Conservation (phyloP, 1,140 invertebrate species). For the Orchesella cincta region DNA sequence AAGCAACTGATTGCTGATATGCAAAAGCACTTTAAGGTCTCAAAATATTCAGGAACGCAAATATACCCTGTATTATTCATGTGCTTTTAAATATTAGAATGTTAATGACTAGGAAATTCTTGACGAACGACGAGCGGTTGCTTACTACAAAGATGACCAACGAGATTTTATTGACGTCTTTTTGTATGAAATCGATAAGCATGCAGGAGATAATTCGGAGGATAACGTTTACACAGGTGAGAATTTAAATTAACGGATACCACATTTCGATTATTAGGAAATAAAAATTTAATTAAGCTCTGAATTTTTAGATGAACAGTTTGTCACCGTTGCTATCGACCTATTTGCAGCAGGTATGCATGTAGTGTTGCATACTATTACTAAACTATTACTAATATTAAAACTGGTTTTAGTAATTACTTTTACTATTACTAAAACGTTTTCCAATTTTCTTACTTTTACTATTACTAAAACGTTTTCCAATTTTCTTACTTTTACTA, state of each 20-base stretch:
- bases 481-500: no score
- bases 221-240: slow-evolving; percentile 27
- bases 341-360: slow-evolving; percentile 57
- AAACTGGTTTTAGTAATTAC: no score
- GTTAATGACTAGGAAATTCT: slow-evolving; percentile 37
- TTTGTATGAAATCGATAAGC: slow-evolving; percentile 53
- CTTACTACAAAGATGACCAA: slow-evolving; percentile 52
- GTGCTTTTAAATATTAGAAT: neutral
- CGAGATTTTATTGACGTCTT: slow-evolving; percentile 59
- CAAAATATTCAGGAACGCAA: neutral
- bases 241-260: neutral
- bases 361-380: no score
- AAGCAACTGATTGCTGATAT: slow-evolving; percentile 26
- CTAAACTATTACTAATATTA: no score
- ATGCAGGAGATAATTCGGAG: slow-evolving; percentile 2
- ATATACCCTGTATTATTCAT: neutral
- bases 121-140: slow-evolving; percentile 32
- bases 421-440: no score
- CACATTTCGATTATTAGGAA: neutral
- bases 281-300: neutral
- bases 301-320: slow-evolving; percentile 42
- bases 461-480: no score
- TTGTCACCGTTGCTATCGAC: slow-evolving; percentile 51
- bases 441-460: no score
- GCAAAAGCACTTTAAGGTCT: slow-evolving; percentile 38